phyloP scores from a whole-genome alignment of 2,888 invertebrate genomes.

The Camponotus fellah region DNA sequence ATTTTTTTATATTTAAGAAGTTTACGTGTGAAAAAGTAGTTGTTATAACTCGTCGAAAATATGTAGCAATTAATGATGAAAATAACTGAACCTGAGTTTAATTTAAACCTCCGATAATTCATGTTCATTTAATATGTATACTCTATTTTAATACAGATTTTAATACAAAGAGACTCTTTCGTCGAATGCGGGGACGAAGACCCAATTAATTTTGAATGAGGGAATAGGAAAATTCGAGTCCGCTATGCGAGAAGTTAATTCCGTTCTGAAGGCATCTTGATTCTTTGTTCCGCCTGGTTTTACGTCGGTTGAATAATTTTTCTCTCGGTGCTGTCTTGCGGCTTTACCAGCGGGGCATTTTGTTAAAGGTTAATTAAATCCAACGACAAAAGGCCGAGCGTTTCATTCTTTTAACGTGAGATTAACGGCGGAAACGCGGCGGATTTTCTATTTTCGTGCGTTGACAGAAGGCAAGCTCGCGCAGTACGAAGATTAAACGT shows the following conservation, averaged over 20 bases:
- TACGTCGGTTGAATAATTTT: slow-evolving; percentile 53
- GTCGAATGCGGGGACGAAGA: slow-evolving; percentile 43
- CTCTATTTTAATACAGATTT: slow-evolving; percentile 32
- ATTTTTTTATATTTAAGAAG: background rate
- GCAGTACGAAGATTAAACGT: slow-evolving; percentile 47
- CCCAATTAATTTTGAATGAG: slow-evolving; percentile 51
- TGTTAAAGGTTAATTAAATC: slow-evolving; percentile 57
- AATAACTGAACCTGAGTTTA: background rate
- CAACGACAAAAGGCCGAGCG: slow-evolving; percentile 54
- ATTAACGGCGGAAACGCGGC: slow-evolving; percentile 52
- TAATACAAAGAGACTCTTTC: background rate
- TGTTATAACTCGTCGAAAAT: background rate
- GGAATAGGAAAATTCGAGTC: slow-evolving; percentile 50
- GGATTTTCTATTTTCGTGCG: slow-evolving; percentile 54
- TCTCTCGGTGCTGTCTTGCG: slow-evolving; percentile 52
- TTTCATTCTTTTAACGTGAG: slow-evolving; percentile 55
- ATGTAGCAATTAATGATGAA: background rate
- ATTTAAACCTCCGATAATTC: background rate
- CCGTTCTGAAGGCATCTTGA: slow-evolving; percentile 54
- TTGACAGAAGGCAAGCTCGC: slow-evolving; percentile 49
- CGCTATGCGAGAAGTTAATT: slow-evolving; percentile 49
- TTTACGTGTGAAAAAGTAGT: background rate
- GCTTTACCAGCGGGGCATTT: slow-evolving; percentile 51
- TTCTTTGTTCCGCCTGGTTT: slow-evolving; percentile 51
- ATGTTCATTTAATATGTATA: background rate